phyloP scores from a whole-genome alignment of 2,113 vertebrate species.

The Pseudorhombus dupliciocellatus region DNA sequence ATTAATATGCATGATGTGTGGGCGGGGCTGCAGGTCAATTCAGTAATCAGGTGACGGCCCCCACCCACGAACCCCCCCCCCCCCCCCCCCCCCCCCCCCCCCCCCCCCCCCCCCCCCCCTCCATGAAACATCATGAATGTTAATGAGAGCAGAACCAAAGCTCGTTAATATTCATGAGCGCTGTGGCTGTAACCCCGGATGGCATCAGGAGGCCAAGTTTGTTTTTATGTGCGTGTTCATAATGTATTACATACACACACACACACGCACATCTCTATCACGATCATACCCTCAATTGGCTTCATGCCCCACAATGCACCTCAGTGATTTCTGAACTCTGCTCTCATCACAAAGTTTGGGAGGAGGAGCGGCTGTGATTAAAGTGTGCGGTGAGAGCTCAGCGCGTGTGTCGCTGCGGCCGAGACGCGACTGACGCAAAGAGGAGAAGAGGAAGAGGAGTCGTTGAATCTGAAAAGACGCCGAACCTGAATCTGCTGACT shows the following conservation, averaged over 20 bases:
- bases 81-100: background rate
- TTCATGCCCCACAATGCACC: constrained; percentile 9
- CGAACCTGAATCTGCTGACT: background rate
- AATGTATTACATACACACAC: constrained; percentile 14
- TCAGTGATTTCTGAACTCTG: background rate
- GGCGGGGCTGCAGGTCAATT: constrained; percentile 45
- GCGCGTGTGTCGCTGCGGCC: background rate
- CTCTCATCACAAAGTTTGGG: background rate
- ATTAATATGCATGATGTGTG: constrained; percentile 54
- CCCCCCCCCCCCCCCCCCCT: background rate
- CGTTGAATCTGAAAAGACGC: background rate
- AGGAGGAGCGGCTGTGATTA: background rate
- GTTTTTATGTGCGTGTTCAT: constrained; percentile 20
- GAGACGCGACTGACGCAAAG: too few species aligned
- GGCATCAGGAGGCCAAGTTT: constrained; percentile 43
- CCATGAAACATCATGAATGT: constrained; percentile 49
- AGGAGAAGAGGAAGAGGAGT: too few species aligned
- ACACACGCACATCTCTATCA: constrained; percentile 2
- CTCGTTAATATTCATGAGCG: constrained; percentile 50
- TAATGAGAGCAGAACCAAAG: constrained; percentile 44
- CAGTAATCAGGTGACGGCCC: constrained; percentile 22
- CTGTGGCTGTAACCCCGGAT: constrained; percentile 11
- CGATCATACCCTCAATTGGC: background rate
- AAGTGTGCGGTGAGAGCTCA: background rate
- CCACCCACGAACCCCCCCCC: background rate